phyloP scores from a whole-genome alignment of 2,113 vertebrate genomes.

The Albula glossodonta region DNA sequence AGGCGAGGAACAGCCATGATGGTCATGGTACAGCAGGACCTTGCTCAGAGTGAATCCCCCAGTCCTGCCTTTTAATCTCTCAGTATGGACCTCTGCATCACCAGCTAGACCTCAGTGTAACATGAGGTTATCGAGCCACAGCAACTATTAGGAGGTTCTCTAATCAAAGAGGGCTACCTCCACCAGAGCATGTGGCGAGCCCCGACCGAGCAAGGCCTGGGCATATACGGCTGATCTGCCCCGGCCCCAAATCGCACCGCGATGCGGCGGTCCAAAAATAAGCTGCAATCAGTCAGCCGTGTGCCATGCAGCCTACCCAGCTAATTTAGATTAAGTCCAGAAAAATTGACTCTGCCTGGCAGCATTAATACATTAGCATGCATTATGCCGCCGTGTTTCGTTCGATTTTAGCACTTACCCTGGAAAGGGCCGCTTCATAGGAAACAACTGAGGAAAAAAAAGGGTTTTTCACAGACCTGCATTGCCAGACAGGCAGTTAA shows the following conservation, averaged over 20 bases:
- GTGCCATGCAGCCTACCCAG: slow-evolving; percentile 66
- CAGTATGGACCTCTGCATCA: background rate
- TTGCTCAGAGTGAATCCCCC: background rate
- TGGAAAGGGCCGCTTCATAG: background rate
- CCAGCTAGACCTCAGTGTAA: background rate
- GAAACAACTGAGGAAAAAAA: background rate
- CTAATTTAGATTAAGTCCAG: slow-evolving; percentile 72
- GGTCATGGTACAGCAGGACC: no score
- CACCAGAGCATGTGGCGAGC: slow-evolving; percentile 53
- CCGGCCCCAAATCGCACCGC: slow-evolving; percentile 55
- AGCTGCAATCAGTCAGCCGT: slow-evolving; percentile 65
- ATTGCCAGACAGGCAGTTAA: background rate
- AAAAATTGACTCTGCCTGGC: slow-evolving; percentile 67
- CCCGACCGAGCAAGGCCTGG: slow-evolving; percentile 51
- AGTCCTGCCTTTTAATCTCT: background rate
- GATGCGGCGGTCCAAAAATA: slow-evolving; percentile 64
- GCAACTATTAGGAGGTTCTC: slow-evolving; percentile 56
- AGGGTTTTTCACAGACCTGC: background rate
- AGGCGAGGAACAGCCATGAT: no score
- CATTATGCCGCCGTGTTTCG: slow-evolving; percentile 17
- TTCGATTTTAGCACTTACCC: slow-evolving; percentile 14
- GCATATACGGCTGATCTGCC: slow-evolving; percentile 62
- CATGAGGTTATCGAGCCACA: slow-evolving; percentile 27
- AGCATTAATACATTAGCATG: slow-evolving; percentile 51
- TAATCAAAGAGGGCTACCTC: slow-evolving; percentile 52